Percentiles rank a stretch among this genome's conserved stretches.
phyloP scores from a whole-genome alignment of 2,888 invertebrate species.

The Aethes cnicana region DNA sequence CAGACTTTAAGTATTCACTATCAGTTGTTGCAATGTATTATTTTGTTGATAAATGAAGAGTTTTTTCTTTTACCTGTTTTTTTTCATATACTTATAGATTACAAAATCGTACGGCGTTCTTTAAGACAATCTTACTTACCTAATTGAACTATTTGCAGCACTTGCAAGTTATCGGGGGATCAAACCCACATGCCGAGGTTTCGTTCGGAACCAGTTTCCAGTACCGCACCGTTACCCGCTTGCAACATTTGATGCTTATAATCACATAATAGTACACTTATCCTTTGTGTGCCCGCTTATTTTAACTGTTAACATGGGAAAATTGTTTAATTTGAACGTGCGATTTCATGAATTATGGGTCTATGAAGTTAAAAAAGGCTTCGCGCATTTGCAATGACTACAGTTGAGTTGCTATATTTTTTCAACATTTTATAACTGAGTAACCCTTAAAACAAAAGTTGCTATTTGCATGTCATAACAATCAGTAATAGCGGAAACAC shows the following conservation, averaged over 20 bases:
- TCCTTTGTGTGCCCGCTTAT: conserved; percentile 41
- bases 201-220: conserved; percentile 61
- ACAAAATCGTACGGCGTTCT: no score
- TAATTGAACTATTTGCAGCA: not conserved
- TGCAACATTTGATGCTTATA: conserved; percentile 77
- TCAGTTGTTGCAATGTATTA: no score
- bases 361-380: not conserved
- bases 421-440: no score
- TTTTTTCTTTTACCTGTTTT: no score
- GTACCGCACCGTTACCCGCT: conserved; percentile 75
- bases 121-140: not conserved
- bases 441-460: conserved; percentile 4
- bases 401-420: no score
- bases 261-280: conserved; percentile 76
- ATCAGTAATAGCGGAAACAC: conserved; percentile 65
- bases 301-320: conserved; percentile 39
- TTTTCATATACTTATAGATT: not conserved
- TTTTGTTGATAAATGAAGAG: no score
- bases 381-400: not conserved
- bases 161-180: conserved; percentile 14
- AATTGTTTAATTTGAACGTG: conserved; percentile 13
- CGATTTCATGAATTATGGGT: conserved; percentile 13
- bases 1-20: no score
- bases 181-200: conserved; percentile 24
- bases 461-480: conserved; percentile 65